Base-by-base conservation (phyloP, 2,797 vertebrate species). In the Spinus olivaceus region DNA sequence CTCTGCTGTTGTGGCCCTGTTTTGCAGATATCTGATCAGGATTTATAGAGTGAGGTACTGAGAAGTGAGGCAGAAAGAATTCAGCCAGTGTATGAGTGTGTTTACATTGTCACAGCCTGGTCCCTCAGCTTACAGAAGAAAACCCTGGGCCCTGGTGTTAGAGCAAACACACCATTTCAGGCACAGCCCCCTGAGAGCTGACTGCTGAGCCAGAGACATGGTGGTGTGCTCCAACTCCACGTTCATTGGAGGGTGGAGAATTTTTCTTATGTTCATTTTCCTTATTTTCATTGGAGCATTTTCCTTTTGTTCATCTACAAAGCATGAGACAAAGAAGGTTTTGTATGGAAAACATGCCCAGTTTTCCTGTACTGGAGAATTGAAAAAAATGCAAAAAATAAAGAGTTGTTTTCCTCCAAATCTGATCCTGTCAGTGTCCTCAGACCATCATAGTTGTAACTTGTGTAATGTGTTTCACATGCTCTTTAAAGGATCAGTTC, bases 181-280 rank as follows among this genome's bases (percentile, higher is more conserved):
- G 9, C 3, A 3, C 28, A 70, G 57, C 10, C 16, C 39, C 51
- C 66, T 56, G 54, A 27, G 70, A 64, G 41, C 13, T 46, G 51
- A 28, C 3, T 56, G 44, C 47, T 37, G 37, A 82, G 1, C 21
- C 60, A 96, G 44, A 92, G 61, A 47, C 7, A 24, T 1, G 15
- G 5, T 18, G 14, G 1, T n/a, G 8, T 39, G 8, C 23, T 65
- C 46, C 14, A 30, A 23, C 15, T 39, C 6, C 22, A 7, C 1
- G 67, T 85, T 53, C 25, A 37, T 0, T 61, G 63, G 17, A 64
- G 12, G 19, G 37, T 30, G 30, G 24, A 74, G 1, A 61, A 72
- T 77, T 85, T 87, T 60, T 46, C 27, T 73, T 67, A 28, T 66
- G 41, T 42, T 42, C 41, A 42, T 42, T 42, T 18, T 42, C 46